A percentile compares a stretch with the other conserved stretches of the same genome.
These are phyloP conservation scores for Ctenopoma multispine DNA, from an alignment of 2,797 vertebrate species.

Conservation along the genomic window DNA sequence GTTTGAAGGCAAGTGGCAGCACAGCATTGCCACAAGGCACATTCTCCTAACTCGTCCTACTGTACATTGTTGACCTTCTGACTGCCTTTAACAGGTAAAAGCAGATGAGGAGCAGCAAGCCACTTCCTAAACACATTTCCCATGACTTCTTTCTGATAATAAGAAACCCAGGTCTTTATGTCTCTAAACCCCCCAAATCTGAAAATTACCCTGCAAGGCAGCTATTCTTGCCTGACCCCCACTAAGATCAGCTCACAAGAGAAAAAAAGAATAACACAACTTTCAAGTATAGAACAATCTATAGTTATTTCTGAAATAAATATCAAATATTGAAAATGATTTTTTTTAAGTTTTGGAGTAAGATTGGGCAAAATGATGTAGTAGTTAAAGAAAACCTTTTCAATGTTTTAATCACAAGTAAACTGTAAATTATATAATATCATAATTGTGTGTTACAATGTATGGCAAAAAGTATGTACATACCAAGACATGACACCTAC, in stretches of 20 bases:
- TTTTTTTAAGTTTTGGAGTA: neutral
- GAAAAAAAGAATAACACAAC: neutral
- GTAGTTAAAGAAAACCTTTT: neutral
- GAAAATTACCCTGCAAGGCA: slow-evolving; percentile 29
- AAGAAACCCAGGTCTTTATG: slow-evolving; percentile 24
- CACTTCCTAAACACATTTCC: slow-evolving; percentile 6
- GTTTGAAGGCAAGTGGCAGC: too few species aligned
- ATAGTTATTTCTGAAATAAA: slow-evolving; percentile 13
- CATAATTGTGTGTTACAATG: neutral
- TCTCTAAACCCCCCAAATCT: slow-evolving; percentile 30
- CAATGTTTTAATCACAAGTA: slow-evolving; percentile 1
- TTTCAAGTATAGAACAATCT: slow-evolving; percentile 28
- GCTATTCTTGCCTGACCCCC: slow-evolving; percentile 4
- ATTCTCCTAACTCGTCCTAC: neutral
- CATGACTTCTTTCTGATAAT: slow-evolving; percentile 36
- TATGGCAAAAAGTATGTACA: neutral
- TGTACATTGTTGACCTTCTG: neutral
- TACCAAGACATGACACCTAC: neutral
- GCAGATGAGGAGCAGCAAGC: neutral
- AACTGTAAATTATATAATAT: neutral
- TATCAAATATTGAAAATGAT: neutral
- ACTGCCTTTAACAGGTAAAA: neutral
- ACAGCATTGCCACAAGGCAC: too few species aligned
- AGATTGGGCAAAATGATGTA: neutral
- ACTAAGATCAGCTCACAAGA: slow-evolving; percentile 21